Conservation (phyloP, 2,797 vertebrate genomes). For the Liparis tanakae region DNA sequence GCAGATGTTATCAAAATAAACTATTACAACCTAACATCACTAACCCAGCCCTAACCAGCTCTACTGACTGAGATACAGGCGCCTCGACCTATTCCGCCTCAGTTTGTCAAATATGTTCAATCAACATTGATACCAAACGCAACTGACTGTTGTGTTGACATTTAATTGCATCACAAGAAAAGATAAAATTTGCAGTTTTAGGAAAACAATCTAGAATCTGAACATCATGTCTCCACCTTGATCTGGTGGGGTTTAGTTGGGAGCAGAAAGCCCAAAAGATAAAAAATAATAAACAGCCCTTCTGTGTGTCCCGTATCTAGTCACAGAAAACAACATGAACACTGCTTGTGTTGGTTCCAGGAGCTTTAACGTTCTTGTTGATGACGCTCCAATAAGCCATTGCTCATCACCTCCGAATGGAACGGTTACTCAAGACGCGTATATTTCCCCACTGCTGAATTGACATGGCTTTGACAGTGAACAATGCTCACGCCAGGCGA, state of each 20-base stretch:
- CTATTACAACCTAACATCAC: too few relatives aligned
- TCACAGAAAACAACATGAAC: conserved; percentile 21
- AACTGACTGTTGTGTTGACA: background rate
- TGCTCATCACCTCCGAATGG: conserved; percentile 62
- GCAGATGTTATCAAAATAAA: too few relatives aligned
- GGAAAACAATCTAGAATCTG: background rate
- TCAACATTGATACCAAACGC: background rate
- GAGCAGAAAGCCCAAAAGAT: background rate
- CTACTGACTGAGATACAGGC: background rate
- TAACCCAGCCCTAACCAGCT: background rate
- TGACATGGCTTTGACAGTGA: conserved; percentile 58
- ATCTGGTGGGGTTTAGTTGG: background rate
- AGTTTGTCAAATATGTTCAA: background rate
- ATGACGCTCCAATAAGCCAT: conserved; percentile 33
- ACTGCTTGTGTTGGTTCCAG: conserved; percentile 38
- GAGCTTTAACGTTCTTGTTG: conserved; percentile 29
- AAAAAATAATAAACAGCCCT: background rate
- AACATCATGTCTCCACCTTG: background rate
- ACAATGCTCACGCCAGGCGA: conserved; percentile 52
- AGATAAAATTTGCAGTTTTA: background rate
- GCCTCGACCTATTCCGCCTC: background rate
- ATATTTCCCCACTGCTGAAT: conserved; percentile 46
- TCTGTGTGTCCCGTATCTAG: conserved; percentile 1
- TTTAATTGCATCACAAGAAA: background rate
- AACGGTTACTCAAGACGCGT: conserved; percentile 28